Conservation (phyloP, 2,113 vertebrate species). For the Stegostoma tigrinum region DNA sequence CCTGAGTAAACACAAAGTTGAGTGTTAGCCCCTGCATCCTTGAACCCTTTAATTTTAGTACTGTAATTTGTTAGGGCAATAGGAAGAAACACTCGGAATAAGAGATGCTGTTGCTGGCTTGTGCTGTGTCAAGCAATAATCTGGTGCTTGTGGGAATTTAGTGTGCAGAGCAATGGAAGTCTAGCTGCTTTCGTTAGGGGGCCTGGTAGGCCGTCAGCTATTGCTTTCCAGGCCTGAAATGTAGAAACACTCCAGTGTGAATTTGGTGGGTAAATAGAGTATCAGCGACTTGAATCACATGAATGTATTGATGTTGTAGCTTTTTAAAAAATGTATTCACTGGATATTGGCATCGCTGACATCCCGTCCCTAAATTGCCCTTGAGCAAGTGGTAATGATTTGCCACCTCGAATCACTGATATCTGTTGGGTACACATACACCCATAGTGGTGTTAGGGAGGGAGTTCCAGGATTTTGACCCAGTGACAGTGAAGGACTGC, state of each 20-base stretch:
- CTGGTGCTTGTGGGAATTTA: neutral
- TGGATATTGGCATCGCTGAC: neutral
- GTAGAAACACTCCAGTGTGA: neutral
- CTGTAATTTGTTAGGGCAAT: neutral
- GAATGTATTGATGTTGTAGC: neutral
- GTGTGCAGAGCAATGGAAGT: neutral
- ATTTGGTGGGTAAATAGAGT: neutral
- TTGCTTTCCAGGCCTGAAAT: neutral
- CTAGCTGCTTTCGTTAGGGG: neutral
- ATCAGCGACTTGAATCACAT: neutral
- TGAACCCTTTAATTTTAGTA: neutral
- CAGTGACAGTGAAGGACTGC: neutral
- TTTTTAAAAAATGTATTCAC: neutral
- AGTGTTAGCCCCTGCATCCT: neutral
- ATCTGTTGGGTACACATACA: neutral
- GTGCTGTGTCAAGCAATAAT: neutral
- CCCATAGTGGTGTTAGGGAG: neutral
- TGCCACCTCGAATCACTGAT: neutral
- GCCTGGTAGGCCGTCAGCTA: neutral
- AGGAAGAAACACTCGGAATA: neutral
- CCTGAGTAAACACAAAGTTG: neutral
- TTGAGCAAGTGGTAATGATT: neutral
- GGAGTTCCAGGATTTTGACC: neutral
- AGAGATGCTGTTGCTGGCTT: neutral
- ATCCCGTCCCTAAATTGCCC: neutral